Evolutionary conservation across 2,888 invertebrate species (phyloP).

Genomic region (Enoplolaimus lenunculus): DNA sequence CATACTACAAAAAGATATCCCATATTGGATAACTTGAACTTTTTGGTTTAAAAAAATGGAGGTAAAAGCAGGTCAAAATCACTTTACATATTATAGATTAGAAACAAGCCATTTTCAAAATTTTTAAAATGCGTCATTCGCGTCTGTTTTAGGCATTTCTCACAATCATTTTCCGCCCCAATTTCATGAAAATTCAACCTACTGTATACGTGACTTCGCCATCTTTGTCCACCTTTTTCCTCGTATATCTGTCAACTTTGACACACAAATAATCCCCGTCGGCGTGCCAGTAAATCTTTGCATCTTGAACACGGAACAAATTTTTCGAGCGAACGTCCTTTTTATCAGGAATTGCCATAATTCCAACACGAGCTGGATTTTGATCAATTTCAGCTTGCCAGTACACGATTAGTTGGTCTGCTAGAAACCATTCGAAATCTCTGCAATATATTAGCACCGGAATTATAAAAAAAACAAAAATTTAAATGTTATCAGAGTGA

Average conservation of each 20-base stretch:
- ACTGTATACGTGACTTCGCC: constrained; percentile 74
- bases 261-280: constrained; percentile 92
- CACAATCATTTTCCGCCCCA: neutral
- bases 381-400: constrained; percentile 80
- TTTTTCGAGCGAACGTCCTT: constrained; percentile 69
- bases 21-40: no score
- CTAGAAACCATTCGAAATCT: constrained; percentile 95
- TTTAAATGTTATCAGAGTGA: no score
- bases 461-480: no score
- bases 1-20: no score
- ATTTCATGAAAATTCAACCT: constrained; percentile 36
- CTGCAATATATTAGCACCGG: constrained; percentile 51
- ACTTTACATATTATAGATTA: no score
- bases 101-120: no score
- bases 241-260: constrained; percentile 73
- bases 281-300: constrained; percentile 97
- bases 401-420: constrained; percentile 85
- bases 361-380: constrained; percentile 71
- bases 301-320: constrained; percentile 86
- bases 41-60: no score
- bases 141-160: neutral
- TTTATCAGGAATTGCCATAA: constrained; percentile 67
- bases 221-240: constrained; percentile 71
- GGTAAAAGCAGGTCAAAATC: no score
- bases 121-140: no score